These are phyloP conservation scores for Nibea albiflora DNA, from an alignment of 2,113 vertebrate genomes.

Conservation along the genomic window DNA sequence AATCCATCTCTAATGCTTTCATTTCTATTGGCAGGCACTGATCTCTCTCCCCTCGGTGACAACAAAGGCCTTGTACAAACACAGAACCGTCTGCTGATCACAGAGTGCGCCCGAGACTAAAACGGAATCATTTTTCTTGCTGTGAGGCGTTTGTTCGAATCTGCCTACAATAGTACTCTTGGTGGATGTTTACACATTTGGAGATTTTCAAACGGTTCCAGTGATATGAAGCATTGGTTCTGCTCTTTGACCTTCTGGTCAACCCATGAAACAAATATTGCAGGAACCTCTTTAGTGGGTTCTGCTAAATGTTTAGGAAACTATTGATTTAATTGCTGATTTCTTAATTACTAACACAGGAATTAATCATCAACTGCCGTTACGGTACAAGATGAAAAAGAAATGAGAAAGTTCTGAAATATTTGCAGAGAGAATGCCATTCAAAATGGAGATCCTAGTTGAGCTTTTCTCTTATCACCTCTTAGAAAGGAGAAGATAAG, in stretches of 20 bases:
- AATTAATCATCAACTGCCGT: background rate
- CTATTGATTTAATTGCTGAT: background rate
- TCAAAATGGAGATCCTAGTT: background rate
- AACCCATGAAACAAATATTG: background rate
- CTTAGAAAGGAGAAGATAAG: background rate
- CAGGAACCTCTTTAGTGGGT: background rate
- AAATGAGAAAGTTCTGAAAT: background rate
- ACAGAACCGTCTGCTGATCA: slow-evolving; percentile 36
- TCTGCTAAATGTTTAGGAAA: background rate
- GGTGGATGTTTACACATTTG: slow-evolving; percentile 2
- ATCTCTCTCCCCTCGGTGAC: slow-evolving; percentile 43
- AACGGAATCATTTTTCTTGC: slow-evolving; percentile 18
- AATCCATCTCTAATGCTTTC: slow-evolving; percentile 65
- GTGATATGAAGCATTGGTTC: background rate
- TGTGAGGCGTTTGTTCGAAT: slow-evolving; percentile 33
- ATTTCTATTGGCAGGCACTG: slow-evolving; percentile 65
- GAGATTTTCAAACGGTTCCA: background rate
- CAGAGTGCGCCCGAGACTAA: background rate
- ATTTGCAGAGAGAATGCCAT: slow-evolving; percentile 2
- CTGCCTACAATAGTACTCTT: background rate
- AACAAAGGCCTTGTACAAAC: slow-evolving; percentile 52
- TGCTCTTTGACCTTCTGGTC: background rate
- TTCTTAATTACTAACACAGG: background rate
- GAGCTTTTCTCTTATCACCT: background rate
- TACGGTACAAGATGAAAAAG: background rate